Evolutionary conservation across 2,888 invertebrate species (phyloP).

Genomic region (Brachypalpus laphriformis): DNA sequence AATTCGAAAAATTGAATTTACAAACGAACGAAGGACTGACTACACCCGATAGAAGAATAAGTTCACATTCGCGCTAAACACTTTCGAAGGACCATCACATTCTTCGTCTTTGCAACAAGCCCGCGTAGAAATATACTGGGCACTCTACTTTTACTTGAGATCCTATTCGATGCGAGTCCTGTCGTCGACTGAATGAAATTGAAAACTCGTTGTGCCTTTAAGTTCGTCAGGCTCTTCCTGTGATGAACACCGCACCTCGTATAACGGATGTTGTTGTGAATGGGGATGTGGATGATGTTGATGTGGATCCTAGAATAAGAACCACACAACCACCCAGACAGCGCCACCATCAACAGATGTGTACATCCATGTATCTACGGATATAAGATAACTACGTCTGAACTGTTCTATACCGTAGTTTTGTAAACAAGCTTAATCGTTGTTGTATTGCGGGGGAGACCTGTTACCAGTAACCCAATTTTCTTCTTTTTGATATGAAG

Average conservation of each 20-base stretch:
- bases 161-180: constrained; percentile 67
- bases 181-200: constrained; percentile 73
- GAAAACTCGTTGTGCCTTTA: constrained; percentile 63
- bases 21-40: neutral
- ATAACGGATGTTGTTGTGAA: constrained; percentile 23
- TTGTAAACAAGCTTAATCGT: constrained; percentile 8
- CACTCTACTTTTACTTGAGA: neutral
- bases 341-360: neutral
- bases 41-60: constrained; percentile 15
- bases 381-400: neutral
- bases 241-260: constrained; percentile 10
- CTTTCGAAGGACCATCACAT: constrained; percentile 54
- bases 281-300: constrained; percentile 11
- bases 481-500: neutral
- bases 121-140: constrained; percentile 24
- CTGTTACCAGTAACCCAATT: neutral
- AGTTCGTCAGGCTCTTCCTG: constrained; percentile 44
- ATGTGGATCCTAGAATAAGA: constrained; percentile 15
- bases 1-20: constrained; percentile 10
- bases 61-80: constrained; percentile 20
- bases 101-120: neutral
- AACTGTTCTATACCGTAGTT: neutral
- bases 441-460: neutral
- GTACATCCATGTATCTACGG: neutral
- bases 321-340: neutral